Evolutionary conservation across 2,113 vertebrate genomes (phyloP), one percentile per base, ranked within the genome.

Genomic region (Trematocara variabile): DNA sequence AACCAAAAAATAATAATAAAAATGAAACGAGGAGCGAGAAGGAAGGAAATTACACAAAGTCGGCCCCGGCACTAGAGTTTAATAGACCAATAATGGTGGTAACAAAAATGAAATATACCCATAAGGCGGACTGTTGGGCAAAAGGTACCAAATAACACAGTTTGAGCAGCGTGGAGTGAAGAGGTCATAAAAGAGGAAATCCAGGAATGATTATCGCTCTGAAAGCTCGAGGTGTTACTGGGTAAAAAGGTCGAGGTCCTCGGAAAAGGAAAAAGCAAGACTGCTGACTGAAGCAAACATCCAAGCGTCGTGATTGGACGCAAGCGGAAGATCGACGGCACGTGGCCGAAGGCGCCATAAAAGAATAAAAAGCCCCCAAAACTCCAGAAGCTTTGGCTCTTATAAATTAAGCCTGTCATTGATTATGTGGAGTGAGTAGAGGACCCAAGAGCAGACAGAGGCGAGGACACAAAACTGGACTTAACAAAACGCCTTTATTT

Each of bases 271-370:
- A 83, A 13, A 28, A 3, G 10, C 58, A 79, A 83, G 90, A 91
- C 84, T 88, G 90, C 95, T 93, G 95, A 95, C 94, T 92, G 89
- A 89, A 95, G 92, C 90, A 95, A 93, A 93, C 89, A 90, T 58
- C 86, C 79, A 58, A 44, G 81, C 56, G 2, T 20, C 68, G 94
- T 92, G 91, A 96, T 94, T 92, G 91, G 84, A 93, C 88, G 84
- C 81, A 87, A 90, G 86, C 84, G 78, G 52, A 58, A 79, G 91
- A 96, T 96, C 92, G 93, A 95, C 95, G 80, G 81, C 55, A 92
- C 91, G 92, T 84, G 84, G 87, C 90, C 53, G 13, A 83, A 89
- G 91, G 93, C 85, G 79, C 79, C 56, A 83, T 82, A 86, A 80
- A 85, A 56, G 82, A 91, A 83, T 82, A 84, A 86, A 85, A 86